A percentile compares a stretch with the other conserved stretches of the same genome.
Conservation (phyloP, 2,888 invertebrate species). For the Orthosia gothica region DNA sequence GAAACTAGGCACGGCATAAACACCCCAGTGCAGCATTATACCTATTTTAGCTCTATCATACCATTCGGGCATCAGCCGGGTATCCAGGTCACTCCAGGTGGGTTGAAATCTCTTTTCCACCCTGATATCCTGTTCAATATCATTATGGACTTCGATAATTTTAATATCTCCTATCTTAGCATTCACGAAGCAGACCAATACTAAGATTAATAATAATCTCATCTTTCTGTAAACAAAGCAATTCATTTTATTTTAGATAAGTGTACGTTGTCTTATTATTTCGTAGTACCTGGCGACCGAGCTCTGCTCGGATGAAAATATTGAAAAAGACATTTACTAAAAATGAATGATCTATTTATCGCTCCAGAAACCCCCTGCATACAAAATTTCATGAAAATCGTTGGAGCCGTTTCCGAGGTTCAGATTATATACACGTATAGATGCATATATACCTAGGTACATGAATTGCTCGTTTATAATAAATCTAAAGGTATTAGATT, state of each 20-base stretch:
- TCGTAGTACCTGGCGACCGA: too few species aligned
- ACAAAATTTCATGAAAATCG: too few species aligned
- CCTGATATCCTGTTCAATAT: conserved; percentile 29
- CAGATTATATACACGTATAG: too few species aligned
- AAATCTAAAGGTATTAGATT: too few species aligned
- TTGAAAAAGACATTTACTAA: too few species aligned
- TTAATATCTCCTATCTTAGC: conserved; percentile 37
- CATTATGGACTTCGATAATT: conserved; percentile 25
- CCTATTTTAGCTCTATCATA: conserved; percentile 98
- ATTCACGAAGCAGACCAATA: conserved; percentile 39
- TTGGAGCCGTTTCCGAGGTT: too few species aligned
- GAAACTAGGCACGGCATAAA: conserved; percentile 97
- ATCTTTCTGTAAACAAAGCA: conserved; percentile 65
- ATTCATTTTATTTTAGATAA: background rate
- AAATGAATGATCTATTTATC: too few species aligned
- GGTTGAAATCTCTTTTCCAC: conserved; percentile 91
- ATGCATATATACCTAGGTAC: too few species aligned
- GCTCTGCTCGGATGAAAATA: too few species aligned
- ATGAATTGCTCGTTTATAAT: too few species aligned
- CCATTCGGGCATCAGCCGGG: conserved; percentile 96
- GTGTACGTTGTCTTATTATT: background rate
- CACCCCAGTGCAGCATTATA: conserved; percentile 98
- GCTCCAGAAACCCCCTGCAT: too few species aligned
- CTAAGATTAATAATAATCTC: conserved; percentile 56
- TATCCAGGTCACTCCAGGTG: conserved; percentile 96